These are phyloP conservation scores for Temnopleurus reevesii DNA, from an alignment of 53 echinoderm and acorn worm genomes.

Conservation along the genomic window DNA sequence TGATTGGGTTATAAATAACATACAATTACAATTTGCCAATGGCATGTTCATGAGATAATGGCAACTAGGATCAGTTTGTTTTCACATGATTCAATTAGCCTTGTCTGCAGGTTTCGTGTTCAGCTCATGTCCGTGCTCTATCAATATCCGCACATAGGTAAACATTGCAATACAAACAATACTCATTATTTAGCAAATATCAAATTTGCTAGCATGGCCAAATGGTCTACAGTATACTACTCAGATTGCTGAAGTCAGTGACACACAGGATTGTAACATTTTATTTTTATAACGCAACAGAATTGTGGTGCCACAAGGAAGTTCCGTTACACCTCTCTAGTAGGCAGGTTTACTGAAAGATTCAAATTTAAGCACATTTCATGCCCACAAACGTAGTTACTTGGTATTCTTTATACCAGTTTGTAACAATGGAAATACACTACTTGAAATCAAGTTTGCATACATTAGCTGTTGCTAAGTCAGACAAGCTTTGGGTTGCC, in stretches of 20 bases:
- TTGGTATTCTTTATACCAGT: too few relatives aligned
- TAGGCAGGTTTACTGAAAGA: not conserved
- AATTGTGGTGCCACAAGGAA: not conserved
- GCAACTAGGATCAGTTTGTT: not conserved
- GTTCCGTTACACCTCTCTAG: not conserved
- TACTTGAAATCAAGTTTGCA: too few relatives aligned
- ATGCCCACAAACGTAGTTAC: too few relatives aligned
- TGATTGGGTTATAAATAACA: too few relatives aligned
- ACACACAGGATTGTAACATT: too few relatives aligned
- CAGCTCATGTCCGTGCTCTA: not conserved
- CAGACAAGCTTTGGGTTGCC: too few relatives aligned
- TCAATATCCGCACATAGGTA: not conserved
- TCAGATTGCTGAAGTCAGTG: not conserved
- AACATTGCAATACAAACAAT: not conserved
- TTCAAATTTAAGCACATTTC: not conserved
- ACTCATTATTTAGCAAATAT: slow-evolving; percentile 2
- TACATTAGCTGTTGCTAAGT: not conserved
- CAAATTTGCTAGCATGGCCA: slow-evolving; percentile 27
- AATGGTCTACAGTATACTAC: not conserved
- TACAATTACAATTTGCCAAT: too few relatives aligned
- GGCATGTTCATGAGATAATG: too few relatives aligned
- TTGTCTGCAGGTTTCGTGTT: not conserved
- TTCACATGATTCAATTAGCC: not conserved
- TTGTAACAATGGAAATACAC: too few relatives aligned
- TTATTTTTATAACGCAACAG: not conserved